phyloP scores from a whole-genome alignment of 2,888 invertebrate species.

The Cheilosia urbana region DNA sequence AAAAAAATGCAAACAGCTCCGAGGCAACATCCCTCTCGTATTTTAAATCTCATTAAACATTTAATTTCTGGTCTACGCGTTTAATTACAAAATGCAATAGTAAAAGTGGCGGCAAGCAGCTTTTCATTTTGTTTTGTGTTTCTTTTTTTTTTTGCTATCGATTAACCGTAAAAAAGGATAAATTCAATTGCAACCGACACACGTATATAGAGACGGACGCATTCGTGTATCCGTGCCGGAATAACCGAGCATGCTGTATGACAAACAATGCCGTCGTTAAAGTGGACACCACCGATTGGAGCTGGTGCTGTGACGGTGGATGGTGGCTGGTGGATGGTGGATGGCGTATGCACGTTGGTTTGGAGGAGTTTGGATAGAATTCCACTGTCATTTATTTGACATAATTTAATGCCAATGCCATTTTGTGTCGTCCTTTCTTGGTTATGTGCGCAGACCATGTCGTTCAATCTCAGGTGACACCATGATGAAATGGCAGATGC shows the following conservation, averaged over 20 bases:
- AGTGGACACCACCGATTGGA: conserved; percentile 63
- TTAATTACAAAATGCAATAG: conserved; percentile 76
- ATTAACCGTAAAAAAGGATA: conserved; percentile 70
- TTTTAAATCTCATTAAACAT: conserved; percentile 76
- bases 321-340: no score
- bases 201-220: conserved; percentile 15
- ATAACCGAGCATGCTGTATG: conserved; percentile 61
- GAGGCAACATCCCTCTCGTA: conserved; percentile 64
- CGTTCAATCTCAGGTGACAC: conserved; percentile 76
- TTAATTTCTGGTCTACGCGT: conserved; percentile 76
- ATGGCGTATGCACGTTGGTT: not conserved
- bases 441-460: conserved; percentile 71
- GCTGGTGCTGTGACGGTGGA: not conserved
- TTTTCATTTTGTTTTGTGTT: conserved; percentile 2
- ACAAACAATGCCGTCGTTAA: conserved; percentile 71
- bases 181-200: conserved; percentile 69
- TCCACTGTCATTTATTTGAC: conserved; percentile 75
- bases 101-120: conserved; percentile 71
- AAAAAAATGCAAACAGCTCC: conserved; percentile 36
- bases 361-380: conserved; percentile 64
- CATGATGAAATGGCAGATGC: conserved; percentile 74
- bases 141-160: conserved; percentile 35
- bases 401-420: conserved; percentile 75
- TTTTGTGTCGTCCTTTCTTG: conserved; percentile 73
- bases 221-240: not conserved